Percentiles rank a stretch among this genome's conserved stretches.
Conservation (phyloP, 2,113 vertebrate species). For the Campylorhamphus procurvoides region DNA sequence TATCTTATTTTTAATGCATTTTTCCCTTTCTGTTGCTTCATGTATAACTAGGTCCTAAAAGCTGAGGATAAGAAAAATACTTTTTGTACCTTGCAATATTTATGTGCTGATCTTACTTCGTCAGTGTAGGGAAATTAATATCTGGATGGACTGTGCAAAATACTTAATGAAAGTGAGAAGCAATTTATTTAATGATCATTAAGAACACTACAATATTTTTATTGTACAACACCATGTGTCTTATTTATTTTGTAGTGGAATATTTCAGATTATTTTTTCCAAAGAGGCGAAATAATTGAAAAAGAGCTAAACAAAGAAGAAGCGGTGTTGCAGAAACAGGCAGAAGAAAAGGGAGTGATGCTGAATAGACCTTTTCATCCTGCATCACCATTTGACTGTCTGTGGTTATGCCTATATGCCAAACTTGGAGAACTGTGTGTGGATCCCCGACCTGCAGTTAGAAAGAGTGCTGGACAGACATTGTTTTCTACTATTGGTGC, state of each 20-base stretch:
- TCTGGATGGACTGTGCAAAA: neutral
- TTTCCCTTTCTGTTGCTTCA: neutral
- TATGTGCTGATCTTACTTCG: neutral
- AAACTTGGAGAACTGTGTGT: constrained; percentile 95
- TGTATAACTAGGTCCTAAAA: neutral
- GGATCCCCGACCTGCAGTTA: constrained; percentile 93
- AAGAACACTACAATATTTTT: neutral
- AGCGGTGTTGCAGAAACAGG: constrained; percentile 87
- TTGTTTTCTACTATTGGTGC: constrained; percentile 96
- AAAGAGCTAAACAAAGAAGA: constrained; percentile 93
- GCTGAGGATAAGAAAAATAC: neutral
- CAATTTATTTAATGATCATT: neutral
- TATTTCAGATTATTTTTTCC: constrained; percentile 99
- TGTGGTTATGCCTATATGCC: constrained; percentile 96
- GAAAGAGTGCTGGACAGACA: constrained; percentile 96
- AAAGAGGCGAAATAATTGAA: constrained; percentile 94
- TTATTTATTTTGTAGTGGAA: constrained; percentile 88
- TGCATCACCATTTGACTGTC: constrained; percentile 95
- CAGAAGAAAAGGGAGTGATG: constrained; percentile 88
- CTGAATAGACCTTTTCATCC: constrained; percentile 94
- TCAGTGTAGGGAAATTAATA: neutral
- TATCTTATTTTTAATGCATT: neutral
- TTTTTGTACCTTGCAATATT: neutral
- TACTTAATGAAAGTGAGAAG: neutral
- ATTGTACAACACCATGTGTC: neutral